Conservation (phyloP, 2,113 vertebrate genomes). For the Aix galericulata region DNA sequence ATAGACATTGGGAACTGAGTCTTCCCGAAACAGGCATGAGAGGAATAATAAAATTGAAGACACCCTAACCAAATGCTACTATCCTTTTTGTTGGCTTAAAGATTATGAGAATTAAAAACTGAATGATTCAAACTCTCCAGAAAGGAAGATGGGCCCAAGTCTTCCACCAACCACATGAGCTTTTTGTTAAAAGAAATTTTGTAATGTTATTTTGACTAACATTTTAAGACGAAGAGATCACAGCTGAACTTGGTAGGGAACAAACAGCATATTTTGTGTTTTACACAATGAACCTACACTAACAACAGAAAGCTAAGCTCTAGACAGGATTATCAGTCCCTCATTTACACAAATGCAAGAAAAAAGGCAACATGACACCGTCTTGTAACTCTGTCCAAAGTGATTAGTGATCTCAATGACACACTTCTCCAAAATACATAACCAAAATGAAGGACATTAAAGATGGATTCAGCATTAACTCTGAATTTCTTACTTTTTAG, state of each 20-base stretch:
- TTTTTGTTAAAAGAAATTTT: neutral
- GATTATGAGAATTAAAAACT: neutral
- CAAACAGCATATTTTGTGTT: neutral
- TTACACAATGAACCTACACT: neutral
- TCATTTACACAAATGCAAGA: slow-evolving; percentile 2
- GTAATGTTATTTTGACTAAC: neutral
- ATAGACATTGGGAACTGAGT: neutral
- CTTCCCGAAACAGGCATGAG: neutral
- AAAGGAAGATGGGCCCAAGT: neutral
- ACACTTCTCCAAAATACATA: neutral
- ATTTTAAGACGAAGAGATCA: neutral
- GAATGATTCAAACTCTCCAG: neutral
- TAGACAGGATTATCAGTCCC: neutral
- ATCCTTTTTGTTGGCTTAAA: neutral
- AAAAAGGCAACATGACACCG: neutral
- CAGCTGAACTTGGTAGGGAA: neutral
- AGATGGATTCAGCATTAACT: neutral
- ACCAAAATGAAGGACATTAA: slow-evolving; percentile 28
- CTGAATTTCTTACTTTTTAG: neutral
- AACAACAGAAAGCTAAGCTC: neutral
- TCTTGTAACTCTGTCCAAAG: slow-evolving; percentile 4
- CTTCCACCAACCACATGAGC: neutral
- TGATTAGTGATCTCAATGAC: neutral
- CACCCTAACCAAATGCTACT: neutral
- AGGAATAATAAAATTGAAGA: neutral